Evolutionary conservation across 2,888 invertebrate genomes (phyloP).

Genomic region (Hyles lineata): DNA sequence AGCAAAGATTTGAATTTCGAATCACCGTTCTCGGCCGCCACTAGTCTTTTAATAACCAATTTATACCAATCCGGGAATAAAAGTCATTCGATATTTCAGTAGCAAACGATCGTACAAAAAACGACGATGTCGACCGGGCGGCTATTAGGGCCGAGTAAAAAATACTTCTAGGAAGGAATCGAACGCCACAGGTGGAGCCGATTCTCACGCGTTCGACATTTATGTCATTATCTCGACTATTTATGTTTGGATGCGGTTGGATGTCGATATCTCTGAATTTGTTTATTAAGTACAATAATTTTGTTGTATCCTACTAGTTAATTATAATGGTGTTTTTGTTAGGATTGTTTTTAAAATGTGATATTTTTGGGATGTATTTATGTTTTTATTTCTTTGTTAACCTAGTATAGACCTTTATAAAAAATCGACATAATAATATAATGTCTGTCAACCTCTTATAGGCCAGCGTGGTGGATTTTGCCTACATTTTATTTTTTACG

Average conservation of each 20-base stretch:
- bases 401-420: too few species aligned
- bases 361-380: neutral
- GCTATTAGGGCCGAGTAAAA: constrained; percentile 19
- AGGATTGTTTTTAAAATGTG: neutral
- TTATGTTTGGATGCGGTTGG: constrained; percentile 8
- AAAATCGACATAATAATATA: too few species aligned
- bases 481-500: too few species aligned
- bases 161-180: constrained; percentile 18
- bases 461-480: neutral
- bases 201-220: constrained; percentile 27
- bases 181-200: constrained; percentile 19
- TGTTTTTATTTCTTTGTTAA: neutral
- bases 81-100: constrained; percentile 20
- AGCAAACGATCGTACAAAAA: constrained; percentile 19
- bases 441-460: neutral
- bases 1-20: neutral
- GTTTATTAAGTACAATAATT: constrained; percentile 2
- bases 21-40: neutral
- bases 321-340: neutral
- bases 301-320: neutral
- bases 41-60: constrained; percentile 13
- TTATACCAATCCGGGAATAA: constrained; percentile 2
- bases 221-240: constrained; percentile 23
- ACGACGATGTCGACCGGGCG: constrained; percentile 4
- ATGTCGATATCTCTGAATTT: neutral